A percentile compares a stretch with the other conserved stretches of the same genome.
These are phyloP conservation scores for Melieria omissa DNA, from an alignment of 2,888 invertebrate species.

Conservation along the genomic window DNA sequence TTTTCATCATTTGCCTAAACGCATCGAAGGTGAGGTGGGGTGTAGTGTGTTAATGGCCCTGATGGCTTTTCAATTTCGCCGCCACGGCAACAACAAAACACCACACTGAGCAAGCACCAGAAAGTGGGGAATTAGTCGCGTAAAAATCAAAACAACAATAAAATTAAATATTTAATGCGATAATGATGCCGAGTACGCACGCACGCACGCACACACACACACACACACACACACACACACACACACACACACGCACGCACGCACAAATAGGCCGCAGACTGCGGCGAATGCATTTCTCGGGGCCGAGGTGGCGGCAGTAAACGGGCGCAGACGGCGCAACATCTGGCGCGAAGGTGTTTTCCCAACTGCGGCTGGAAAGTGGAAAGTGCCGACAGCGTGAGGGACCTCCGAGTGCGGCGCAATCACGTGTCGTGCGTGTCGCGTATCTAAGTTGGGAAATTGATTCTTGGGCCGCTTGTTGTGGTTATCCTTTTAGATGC, in stretches of 20 bases:
- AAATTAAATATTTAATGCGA: conserved; percentile 24
- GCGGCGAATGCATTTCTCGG: background rate
- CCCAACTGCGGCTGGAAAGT: background rate
- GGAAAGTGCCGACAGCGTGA: background rate
- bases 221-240: background rate
- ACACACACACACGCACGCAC: background rate
- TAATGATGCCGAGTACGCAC: background rate
- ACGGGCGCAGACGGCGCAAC: too few species aligned
- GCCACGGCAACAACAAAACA: too few species aligned
- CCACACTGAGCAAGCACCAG: too few species aligned
- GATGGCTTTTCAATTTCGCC: too few species aligned
- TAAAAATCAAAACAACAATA: conserved; percentile 24
- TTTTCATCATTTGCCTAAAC: too few species aligned
- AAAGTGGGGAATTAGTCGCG: too few species aligned
- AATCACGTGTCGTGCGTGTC: background rate
- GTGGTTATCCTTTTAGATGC: conserved; percentile 2
- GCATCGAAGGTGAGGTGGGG: too few species aligned
- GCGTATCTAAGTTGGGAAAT: background rate
- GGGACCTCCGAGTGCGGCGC: background rate
- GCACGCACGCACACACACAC: background rate
- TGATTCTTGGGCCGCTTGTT: background rate
- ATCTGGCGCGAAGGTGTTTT: background rate
- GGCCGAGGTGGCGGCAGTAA: background rate
- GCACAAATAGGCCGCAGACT: background rate
- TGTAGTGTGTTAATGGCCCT: too few species aligned